These are phyloP conservation scores for Maniola jurtina DNA, from an alignment of 1,140 invertebrate genomes.

Conservation along the genomic window DNA sequence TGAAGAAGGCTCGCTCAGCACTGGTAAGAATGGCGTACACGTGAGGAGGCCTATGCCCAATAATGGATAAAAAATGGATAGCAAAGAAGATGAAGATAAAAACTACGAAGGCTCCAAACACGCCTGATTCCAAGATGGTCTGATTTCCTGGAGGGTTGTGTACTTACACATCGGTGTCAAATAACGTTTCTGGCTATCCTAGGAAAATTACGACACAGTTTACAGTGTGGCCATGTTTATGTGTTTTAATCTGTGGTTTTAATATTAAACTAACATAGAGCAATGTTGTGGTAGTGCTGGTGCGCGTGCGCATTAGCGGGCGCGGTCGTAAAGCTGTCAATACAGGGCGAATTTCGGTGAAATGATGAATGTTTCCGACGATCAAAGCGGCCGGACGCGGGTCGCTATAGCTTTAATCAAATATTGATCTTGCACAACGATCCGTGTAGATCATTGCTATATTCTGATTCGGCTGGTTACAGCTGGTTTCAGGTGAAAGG, in stretches of 20 bases:
- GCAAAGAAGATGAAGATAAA: too few species aligned
- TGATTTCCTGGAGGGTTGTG: too few species aligned
- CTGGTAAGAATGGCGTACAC: too few species aligned
- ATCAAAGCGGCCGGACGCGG: conserved; percentile 19
- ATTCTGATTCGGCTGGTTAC: too few species aligned
- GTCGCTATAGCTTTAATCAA: conserved; percentile 20
- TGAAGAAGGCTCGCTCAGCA: too few species aligned
- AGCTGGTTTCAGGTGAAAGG: too few species aligned
- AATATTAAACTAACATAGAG: conserved; percentile 20
- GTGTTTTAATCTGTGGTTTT: conserved; percentile 9
- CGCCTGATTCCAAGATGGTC: too few species aligned
- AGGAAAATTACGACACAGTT: background rate
- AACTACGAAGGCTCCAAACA: too few species aligned
- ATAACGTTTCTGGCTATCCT: too few species aligned
- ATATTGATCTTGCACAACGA: conserved; percentile 26
- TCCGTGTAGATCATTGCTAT: background rate
- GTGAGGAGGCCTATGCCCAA: too few species aligned
- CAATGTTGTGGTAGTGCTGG: conserved; percentile 23
- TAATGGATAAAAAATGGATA: too few species aligned
- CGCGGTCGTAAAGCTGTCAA: conserved; percentile 36
- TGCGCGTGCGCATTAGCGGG: conserved; percentile 19
- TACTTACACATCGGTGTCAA: too few species aligned
- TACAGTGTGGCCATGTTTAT: background rate
- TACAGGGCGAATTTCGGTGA: conserved; percentile 28
- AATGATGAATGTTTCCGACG: conserved; percentile 32